Evolutionary conservation across 1,140 invertebrate genomes (phyloP).

Genomic region (Macrobrachium nipponense): DNA sequence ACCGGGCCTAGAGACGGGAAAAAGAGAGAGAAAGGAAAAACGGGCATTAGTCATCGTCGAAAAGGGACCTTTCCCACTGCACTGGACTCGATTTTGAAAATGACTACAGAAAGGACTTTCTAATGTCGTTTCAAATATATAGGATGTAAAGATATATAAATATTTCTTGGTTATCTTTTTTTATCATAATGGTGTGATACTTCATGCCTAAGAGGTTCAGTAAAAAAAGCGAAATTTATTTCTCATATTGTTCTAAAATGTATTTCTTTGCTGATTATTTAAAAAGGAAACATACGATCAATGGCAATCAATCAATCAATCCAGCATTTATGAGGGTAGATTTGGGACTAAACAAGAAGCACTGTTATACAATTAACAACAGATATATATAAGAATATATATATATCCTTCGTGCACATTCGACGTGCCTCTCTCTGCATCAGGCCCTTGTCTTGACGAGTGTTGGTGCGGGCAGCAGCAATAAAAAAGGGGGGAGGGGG

Average conservation of each 20-base stretch:
- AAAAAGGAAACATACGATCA: too few species aligned
- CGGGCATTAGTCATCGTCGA: not conserved
- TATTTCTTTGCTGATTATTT: too few species aligned
- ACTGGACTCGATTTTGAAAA: not conserved
- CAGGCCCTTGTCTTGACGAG: constrained; percentile 15
- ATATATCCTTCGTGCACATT: not conserved
- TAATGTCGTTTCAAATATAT: constrained; percentile 16
- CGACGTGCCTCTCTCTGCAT: not conserved
- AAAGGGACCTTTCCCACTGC: not conserved
- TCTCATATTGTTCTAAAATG: too few species aligned
- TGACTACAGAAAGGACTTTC: not conserved
- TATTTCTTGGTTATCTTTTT: constrained; percentile 1
- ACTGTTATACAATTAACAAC: not conserved
- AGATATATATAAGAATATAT: not conserved
- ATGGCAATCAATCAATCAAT: constrained; percentile 10
- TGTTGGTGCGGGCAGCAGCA: not conserved
- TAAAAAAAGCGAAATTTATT: too few species aligned
- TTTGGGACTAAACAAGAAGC: constrained; percentile 12
- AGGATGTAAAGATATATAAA: constrained; percentile 13
- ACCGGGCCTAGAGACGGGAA: constrained; percentile 66
- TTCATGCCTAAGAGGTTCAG: not conserved
- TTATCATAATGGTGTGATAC: not conserved
- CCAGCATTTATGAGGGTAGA: not conserved
- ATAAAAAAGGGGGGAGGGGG: not conserved
- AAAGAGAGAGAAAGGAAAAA: not conserved